A percentile compares a stretch with the other conserved stretches of the same genome.
phyloP scores from a whole-genome alignment of 2,888 invertebrate species.

The Fragum sueziense region DNA sequence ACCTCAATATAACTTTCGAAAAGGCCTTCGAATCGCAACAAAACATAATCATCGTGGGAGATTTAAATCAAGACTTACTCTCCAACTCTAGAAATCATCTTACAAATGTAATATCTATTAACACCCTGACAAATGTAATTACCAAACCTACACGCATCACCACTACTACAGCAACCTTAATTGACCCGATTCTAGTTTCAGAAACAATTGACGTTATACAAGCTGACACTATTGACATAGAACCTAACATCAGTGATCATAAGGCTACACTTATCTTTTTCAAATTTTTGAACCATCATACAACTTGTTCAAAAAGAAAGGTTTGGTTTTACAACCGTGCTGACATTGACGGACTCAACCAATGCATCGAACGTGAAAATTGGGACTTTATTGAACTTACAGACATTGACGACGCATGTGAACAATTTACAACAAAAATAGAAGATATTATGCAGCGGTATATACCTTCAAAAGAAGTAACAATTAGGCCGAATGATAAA shows the following conservation, averaged over 20 bases:
- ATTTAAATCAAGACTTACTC: not conserved
- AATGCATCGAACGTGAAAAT: not conserved
- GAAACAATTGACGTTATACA: not conserved
- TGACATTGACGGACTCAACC: constrained; percentile 4
- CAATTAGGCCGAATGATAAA: constrained; percentile 21
- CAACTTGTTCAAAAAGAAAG: not conserved
- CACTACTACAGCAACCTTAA: not conserved
- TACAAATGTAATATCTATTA: not conserved
- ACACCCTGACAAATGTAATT: constrained; percentile 4
- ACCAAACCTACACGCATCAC: not conserved
- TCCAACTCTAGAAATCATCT: not conserved
- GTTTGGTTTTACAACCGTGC: constrained; percentile 18
- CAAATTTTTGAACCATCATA: not conserved
- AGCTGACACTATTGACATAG: not conserved
- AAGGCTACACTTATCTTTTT: constrained; percentile 2
- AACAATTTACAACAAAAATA: not conserved
- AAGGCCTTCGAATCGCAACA: not conserved
- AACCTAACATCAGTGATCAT: constrained; percentile 16
- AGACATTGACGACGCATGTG: constrained; percentile 1
- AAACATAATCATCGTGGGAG: not conserved
- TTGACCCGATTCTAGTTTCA: constrained; percentile 16
- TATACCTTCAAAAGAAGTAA: constrained; percentile 21
- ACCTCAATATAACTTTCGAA: not conserved
- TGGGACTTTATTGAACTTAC: constrained; percentile 1
- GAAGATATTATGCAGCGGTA: not conserved